Evolutionary conservation across 2,113 vertebrate genomes (phyloP), one percentile per base, ranked within the genome.

Genomic region (Oryzias javanicus): DNA sequence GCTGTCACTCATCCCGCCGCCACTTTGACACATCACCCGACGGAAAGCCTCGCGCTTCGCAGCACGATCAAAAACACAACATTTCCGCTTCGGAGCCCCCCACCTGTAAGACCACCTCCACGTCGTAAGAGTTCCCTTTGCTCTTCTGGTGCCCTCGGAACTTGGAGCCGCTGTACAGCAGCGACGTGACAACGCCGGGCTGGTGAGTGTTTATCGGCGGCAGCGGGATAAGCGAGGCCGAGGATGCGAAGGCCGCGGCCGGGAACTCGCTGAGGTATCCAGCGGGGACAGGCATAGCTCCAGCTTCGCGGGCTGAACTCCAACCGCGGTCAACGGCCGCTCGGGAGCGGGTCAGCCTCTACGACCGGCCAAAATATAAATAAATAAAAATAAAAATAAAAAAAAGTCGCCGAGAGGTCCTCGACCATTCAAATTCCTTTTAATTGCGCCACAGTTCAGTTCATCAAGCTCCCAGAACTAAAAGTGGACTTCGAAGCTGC

Each of bases 71-170:
- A 22, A 22, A 22, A 22, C 22, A 68, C 15, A 7, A 72, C 59
- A 64, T 10, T 60, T 8, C 14, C 12, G 29, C 41, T 17, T 24
- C 25, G 49, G 4, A 27, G 24, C 20, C 91, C 35, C 35, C 86
- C 80, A 98, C 96, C 95, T 98, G 96, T 60, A 98, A 90, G 78
- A 98, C 96, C 67, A 98, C 96, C 83, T 98, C 96, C 73, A 98
- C 96, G 86, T 98, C 96, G 84, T 98, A 98, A 0, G 96, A 98
- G 87, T 98, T 98, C 67, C 96, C 96, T 86, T 98, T 98, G 91
- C 95, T 98, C 87, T 98, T 98, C 90, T 98, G 96, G 89, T 98
- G 94, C 44, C 96, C 96, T 77, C 95, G 92, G 89, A 98, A 98
- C 90, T 93, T 94, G 70, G 96, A 96, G 67, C 96, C 96, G 88